Base-by-base conservation (phyloP, 2,113 vertebrate species). In the Nerophis ophidion region DNA sequence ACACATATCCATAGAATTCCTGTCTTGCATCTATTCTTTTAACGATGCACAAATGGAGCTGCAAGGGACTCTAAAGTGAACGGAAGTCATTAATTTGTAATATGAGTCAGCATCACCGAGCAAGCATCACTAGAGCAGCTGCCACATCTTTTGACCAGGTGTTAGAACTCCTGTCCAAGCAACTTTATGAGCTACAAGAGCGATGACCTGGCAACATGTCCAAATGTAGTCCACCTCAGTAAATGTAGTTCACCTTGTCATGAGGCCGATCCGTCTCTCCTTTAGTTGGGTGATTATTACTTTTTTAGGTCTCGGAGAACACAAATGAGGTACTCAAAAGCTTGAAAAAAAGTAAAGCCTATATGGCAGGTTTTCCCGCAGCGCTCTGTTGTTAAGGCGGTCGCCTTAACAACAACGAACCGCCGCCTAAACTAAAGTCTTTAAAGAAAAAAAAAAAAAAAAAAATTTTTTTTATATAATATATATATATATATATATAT, bases 41-140 rank as follows among this genome's bases (percentile, higher is more conserved):
- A 60, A 70, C 55, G 49, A 60, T 66, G 67, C 70, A 72, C 77
- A 71, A 72, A 68, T 51, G 47, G 45, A 10, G 52, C 15, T 10
- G 15, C 5, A 35, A 55, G 51, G 33, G 13, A 8, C 12, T 13
- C 26, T 34, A 52, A 52, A 52, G 51, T 35, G 51, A 54, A 34
- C 14, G 2, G 33, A 36, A 54, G 35, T 38, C 35, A 55, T 55
- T 15, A 15, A 55, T 55, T 55, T 54, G 38, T 35, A 55, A 55
- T 38, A 8, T 4, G 15, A 55, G 52, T 16, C 52, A 55, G 14
- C 52, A 55, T 55, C 15, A 55, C 9, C 15, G 15, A 12, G 52
- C 35, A 38, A 38, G 8, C 35, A 9, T 16, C 14, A 38, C 35
- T 56, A 77, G 34, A 67, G 48, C 52, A 61, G 66, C 52, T 55